Percentiles rank a stretch among this genome's conserved stretches.
Conservation (phyloP, 92 coral and sea anemone genomes). For the Pocillopora meandrina region DNA sequence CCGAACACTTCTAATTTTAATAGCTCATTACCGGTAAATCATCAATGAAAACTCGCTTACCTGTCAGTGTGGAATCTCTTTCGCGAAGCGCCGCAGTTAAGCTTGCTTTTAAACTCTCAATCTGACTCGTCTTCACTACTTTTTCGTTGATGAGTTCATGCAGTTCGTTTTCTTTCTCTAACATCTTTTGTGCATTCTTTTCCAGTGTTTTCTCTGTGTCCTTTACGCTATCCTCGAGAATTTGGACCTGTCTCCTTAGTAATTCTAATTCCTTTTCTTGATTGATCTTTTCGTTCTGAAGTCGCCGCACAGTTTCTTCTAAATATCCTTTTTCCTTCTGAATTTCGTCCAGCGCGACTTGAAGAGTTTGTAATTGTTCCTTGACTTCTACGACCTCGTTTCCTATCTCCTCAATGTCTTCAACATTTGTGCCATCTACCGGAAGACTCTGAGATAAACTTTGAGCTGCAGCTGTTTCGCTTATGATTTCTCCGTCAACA, state of each 20-base stretch:
- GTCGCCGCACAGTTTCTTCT: slow-evolving; percentile 51
- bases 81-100: slow-evolving; percentile 44
- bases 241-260: slow-evolving; percentile 56
- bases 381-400: slow-evolving; percentile 22
- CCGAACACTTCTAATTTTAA: too few relatives aligned
- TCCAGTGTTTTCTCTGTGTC: slow-evolving; percentile 52
- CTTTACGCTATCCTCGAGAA: slow-evolving; percentile 60
- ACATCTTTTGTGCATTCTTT: slow-evolving; percentile 42
- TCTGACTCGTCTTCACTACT: slow-evolving; percentile 39
- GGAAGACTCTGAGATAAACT: slow-evolving; percentile 15
- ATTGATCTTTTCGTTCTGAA: slow-evolving; percentile 53
- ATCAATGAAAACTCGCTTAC: slow-evolving; percentile 41
- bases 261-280: slow-evolving; percentile 64
- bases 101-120: slow-evolving; percentile 51
- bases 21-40: not conserved
- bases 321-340: slow-evolving; percentile 52
- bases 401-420: slow-evolving; percentile 41
- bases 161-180: slow-evolving; percentile 61
- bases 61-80: slow-evolving; percentile 23
- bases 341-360: slow-evolving; percentile 45
- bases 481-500: slow-evolving; percentile 4
- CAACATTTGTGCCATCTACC: slow-evolving; percentile 7
- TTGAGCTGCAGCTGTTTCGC: slow-evolving; percentile 17
- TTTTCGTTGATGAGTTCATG: slow-evolving; percentile 58
- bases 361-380: slow-evolving; percentile 25